These are phyloP conservation scores for Gallinago undulata DNA, from an alignment of 2,113 vertebrate species.

Conservation along the genomic window DNA sequence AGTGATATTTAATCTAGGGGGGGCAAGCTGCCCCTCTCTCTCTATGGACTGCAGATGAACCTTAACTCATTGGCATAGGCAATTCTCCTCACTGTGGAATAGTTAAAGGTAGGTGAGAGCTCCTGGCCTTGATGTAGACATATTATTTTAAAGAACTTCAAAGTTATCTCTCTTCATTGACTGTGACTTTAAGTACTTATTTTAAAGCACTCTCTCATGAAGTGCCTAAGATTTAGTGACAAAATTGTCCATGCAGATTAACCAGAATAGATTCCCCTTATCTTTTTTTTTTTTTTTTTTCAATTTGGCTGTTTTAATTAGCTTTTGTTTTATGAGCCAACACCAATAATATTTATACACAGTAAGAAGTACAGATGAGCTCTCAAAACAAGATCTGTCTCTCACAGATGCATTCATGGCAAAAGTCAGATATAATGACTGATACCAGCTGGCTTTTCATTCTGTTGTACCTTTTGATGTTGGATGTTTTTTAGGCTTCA, in stretches of 20 bases:
- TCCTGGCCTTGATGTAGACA: background rate
- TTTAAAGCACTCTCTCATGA: background rate
- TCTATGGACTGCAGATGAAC: background rate
- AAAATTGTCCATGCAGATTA: background rate
- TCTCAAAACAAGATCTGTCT: background rate
- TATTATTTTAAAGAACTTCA: background rate
- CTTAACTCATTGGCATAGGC: rapidly evolving
- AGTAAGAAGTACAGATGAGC: background rate
- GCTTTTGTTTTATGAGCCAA: background rate
- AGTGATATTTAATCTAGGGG: background rate
- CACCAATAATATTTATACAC: background rate
- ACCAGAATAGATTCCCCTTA: background rate
- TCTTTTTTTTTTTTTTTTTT: background rate
- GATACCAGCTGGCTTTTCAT: background rate
- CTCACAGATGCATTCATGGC: background rate
- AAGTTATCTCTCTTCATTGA: background rate
- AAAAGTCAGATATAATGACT: background rate
- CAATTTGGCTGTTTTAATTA: background rate
- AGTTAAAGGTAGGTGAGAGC: background rate
- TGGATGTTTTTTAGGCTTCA: background rate
- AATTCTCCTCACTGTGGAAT: background rate
- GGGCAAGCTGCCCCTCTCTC: background rate
- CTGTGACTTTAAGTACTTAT: background rate
- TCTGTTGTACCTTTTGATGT: background rate
- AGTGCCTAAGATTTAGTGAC: background rate